These are phyloP conservation scores for Erebia epiphron DNA, from an alignment of 2,888 invertebrate genomes.

Conservation along the genomic window DNA sequence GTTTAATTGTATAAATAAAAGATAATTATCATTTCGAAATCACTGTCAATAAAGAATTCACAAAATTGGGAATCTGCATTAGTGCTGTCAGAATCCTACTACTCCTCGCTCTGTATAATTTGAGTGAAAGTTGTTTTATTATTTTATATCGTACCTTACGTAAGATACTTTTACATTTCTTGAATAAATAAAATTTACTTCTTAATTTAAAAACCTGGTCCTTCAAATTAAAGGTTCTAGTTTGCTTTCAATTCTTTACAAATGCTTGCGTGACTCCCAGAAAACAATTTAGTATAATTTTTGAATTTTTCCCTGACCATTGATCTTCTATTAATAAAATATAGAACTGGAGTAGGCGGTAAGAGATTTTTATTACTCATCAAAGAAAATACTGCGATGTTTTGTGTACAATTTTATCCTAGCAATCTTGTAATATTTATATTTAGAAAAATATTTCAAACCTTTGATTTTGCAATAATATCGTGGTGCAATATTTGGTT, in stretches of 20 bases:
- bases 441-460: too few species aligned
- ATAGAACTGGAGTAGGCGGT: not conserved
- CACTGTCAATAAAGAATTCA: too few species aligned
- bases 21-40: too few species aligned
- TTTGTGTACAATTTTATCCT: too few species aligned
- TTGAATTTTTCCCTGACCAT: not conserved
- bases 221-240: not conserved
- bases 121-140: slow-evolving; percentile 1
- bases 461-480: too few species aligned
- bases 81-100: too few species aligned
- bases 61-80: too few species aligned
- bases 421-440: too few species aligned
- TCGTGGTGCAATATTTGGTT: too few species aligned
- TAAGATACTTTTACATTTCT: slow-evolving; percentile 1
- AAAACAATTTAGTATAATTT: not conserved
- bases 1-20: too few species aligned
- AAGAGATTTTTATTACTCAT: not conserved
- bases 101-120: not conserved
- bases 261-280: not conserved
- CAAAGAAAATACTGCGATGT: not conserved
- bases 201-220: not conserved
- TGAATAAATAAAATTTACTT: not conserved
- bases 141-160: slow-evolving; percentile 1
- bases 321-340: not conserved
- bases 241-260: slow-evolving; percentile 1